Base-by-base conservation (phyloP, 2,113 vertebrate species). In the Passerina amoena region DNA sequence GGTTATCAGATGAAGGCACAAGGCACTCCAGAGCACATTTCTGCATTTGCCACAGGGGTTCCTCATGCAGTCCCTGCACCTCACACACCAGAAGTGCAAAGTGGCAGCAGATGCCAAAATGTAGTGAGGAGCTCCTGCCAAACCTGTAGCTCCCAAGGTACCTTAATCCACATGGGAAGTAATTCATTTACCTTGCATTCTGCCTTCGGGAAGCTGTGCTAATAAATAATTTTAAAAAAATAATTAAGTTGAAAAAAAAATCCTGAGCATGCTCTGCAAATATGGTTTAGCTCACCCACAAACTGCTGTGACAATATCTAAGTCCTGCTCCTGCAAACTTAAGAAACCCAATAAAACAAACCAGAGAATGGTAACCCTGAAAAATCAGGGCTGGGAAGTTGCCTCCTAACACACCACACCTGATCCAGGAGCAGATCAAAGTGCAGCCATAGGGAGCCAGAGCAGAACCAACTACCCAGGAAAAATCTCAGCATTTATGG, bases 111-210 rank as follows among this genome's bases (percentile, higher is more conserved):
- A 2, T 42, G 18, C 27, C 56, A 50, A 50, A 73, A 44, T 0
- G 0, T 0, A 48, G 5, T 2, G 9, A 79, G 24, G 63, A 72
- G 11, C 6, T 59, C 72, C 60, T 18, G 59, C 48, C 91, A 81
- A 59, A 54, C 8, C 35, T 40, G 27, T 2, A 45, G 63, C 48
- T 66, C 17, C 8, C n/a, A 44, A 66, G 9, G 23, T 15, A 38
- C 40, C 30, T 89, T 33, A 54, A 79, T 12, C 22, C 23, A 18
- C 0, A 0, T 4, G 2, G 2, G 22, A 73, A 37, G 6, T 15
- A 28, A 23, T 9, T 35, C 3, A 3, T 0, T 3, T 45, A 25
- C 35, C 14, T 66, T 47, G 18, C 18, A 31, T 13, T 17, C 14
- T 28, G 12, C 31, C 53, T n/a, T 37, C 35, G 15, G 11, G 31